phyloP scores from a whole-genome alignment of 2,113 vertebrate genomes.

The Mus pahari region DNA sequence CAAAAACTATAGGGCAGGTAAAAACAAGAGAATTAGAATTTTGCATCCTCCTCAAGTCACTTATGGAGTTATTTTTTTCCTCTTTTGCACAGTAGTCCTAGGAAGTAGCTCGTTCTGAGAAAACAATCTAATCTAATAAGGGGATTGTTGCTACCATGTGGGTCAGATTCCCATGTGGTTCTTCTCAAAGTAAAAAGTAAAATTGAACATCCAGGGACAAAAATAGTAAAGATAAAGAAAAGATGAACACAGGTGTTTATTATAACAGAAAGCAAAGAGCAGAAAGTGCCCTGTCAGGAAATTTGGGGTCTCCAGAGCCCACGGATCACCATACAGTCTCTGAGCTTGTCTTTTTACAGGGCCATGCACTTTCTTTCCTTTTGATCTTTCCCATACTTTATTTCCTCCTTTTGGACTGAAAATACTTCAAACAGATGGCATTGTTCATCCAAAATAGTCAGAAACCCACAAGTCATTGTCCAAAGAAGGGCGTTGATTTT shows the following conservation, averaged over 20 bases:
- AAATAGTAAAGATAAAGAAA: background rate
- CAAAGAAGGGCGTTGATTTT: background rate
- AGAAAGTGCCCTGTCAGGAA: background rate
- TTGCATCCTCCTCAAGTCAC: background rate
- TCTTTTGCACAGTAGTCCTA: background rate
- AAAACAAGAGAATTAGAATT: constrained; percentile 1
- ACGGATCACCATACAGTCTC: background rate
- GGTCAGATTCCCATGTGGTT: background rate
- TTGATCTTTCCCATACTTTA: background rate
- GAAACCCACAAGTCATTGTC: background rate
- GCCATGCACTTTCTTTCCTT: background rate
- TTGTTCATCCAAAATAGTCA: background rate
- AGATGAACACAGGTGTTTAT: background rate
- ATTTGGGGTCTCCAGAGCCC: background rate
- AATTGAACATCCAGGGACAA: background rate
- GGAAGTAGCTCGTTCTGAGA: background rate
- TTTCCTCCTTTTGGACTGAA: background rate
- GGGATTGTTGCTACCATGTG: background rate
- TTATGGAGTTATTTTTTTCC: too few species aligned
- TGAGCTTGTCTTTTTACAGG: background rate
- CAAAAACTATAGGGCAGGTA: background rate
- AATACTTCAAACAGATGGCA: background rate
- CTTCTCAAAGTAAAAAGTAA: background rate
- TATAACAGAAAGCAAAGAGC: background rate
- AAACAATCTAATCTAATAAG: background rate